Percentiles rank a stretch among this genome's conserved stretches.
phyloP scores from a whole-genome alignment of 2,113 vertebrate genomes.

The Eolophus roseicapilla region DNA sequence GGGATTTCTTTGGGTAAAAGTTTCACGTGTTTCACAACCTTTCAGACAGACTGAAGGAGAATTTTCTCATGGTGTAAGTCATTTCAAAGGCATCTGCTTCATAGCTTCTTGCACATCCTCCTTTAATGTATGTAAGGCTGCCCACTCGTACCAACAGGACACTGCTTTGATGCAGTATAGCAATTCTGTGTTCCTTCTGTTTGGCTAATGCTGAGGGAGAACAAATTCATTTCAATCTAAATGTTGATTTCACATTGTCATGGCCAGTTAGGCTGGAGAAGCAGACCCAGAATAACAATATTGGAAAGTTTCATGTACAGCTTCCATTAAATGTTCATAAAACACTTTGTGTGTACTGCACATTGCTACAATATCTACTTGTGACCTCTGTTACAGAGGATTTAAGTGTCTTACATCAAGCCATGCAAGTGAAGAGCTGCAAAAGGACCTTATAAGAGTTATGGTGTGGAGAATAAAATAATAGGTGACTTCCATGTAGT shows the following conservation, averaged over 20 bases:
- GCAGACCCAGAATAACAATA: neutral
- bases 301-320: neutral
- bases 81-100: neutral
- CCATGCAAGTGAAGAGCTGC: neutral
- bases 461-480: neutral
- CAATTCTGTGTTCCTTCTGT: neutral
- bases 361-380: neutral
- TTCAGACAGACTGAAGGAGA: neutral
- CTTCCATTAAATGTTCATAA: neutral
- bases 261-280: neutral
- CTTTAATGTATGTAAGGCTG: neutral
- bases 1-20: neutral
- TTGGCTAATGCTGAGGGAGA: neutral
- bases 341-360: neutral
- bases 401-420: neutral
- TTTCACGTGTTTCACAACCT: neutral
- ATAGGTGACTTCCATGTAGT: neutral
- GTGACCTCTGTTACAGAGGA: neutral
- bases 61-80: neutral
- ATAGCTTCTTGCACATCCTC: neutral
- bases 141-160: neutral
- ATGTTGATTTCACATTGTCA: slow-evolving; percentile 20
- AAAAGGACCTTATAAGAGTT: neutral
- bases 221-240: neutral
- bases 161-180: neutral